Conservation (phyloP, 2,797 vertebrate species). For the Rhadinocentrus ornatus region DNA sequence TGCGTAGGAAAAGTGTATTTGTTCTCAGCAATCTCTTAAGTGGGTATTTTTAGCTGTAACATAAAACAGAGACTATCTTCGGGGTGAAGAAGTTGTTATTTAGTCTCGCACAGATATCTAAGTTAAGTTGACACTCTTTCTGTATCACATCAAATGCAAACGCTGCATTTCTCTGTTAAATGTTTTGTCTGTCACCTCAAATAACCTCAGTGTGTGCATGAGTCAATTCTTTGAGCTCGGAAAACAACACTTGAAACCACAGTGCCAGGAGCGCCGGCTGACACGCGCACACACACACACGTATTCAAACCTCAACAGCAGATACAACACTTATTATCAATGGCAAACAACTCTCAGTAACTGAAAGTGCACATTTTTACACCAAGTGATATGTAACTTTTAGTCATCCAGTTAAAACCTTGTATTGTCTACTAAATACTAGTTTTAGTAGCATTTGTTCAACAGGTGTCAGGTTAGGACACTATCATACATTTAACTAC, state of each 20-base stretch:
- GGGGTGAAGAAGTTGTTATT: conserved; percentile 23
- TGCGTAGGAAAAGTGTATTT: conserved; percentile 32
- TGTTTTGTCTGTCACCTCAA: conserved; percentile 60
- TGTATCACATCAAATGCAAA: conserved; percentile 21
- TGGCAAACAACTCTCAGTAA: conserved; percentile 53
- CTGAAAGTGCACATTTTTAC: conserved; percentile 41
- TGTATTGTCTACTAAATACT: background rate
- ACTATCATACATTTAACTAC: background rate
- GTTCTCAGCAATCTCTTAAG: conserved; percentile 15
- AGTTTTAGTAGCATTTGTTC: background rate
- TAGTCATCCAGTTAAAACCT: background rate
- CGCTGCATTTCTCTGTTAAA: conserved; percentile 32
- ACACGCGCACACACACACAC: conserved; percentile 9
- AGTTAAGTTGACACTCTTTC: conserved; percentile 21
- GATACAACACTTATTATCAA: conserved; percentile 62
- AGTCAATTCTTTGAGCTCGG: conserved; percentile 48
- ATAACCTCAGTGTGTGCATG: conserved; percentile 63
- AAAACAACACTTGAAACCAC: conserved; percentile 70
- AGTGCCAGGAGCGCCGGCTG: conserved; percentile 36
- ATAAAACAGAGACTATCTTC: conserved; percentile 22
- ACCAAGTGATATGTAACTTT: conserved; percentile 5
- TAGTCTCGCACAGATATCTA: conserved; percentile 7
- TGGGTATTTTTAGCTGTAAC: conserved; percentile 12
- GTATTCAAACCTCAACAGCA: conserved; percentile 31
- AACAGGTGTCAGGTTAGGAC: conserved; percentile 2